A percentile compares a stretch with the other conserved stretches of the same genome.
Conservation (phyloP, 2,797 vertebrate genomes). For the Hapalemur alaotrensis region DNA sequence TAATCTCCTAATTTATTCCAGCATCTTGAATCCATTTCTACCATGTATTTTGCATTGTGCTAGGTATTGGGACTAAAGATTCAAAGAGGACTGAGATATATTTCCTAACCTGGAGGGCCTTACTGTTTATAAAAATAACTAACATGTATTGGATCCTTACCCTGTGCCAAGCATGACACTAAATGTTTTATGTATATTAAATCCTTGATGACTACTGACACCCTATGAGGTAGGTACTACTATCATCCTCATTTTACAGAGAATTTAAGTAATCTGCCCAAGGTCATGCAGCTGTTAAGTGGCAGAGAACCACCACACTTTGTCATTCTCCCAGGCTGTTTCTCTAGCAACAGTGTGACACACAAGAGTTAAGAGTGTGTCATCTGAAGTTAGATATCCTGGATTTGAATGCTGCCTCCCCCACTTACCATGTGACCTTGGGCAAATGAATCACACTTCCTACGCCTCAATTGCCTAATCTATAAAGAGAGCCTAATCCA, state of each 20-base stretch:
- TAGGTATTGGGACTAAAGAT: not conserved
- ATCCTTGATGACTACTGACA: not conserved
- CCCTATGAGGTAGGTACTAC: not conserved
- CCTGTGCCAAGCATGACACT: not conserved
- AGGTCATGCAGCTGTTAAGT: not conserved
- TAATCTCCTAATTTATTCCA: not conserved
- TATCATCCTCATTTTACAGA: not conserved
- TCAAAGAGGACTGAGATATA: not conserved
- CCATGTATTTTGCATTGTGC: not conserved
- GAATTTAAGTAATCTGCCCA: not conserved
- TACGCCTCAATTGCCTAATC: not conserved
- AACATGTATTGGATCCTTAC: not conserved
- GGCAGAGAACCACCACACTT: not conserved
- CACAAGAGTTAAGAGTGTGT: not conserved
- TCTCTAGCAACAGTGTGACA: not conserved
- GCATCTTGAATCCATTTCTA: not conserved
- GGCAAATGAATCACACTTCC: conserved; percentile 38
- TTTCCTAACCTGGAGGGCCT: not conserved
- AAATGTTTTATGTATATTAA: not conserved
- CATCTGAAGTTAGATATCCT: not conserved
- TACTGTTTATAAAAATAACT: not conserved
- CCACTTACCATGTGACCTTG: not conserved
- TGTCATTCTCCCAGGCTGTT: not conserved
- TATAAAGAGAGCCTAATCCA: not conserved
- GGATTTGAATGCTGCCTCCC: not conserved